phyloP scores from a whole-genome alignment of 2,888 invertebrate genomes.

The Eurois occulta region DNA sequence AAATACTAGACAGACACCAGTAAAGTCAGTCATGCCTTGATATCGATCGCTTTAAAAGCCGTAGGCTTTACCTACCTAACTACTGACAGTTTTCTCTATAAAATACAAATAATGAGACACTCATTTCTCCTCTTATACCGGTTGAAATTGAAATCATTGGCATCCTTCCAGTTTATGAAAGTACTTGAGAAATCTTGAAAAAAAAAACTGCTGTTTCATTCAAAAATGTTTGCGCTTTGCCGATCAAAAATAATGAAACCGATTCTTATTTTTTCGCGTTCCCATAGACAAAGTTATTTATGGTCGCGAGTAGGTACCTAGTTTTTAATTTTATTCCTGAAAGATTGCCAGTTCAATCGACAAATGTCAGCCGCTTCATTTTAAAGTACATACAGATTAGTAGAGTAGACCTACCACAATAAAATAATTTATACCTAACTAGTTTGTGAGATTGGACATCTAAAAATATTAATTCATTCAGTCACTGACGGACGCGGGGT shows the following conservation, averaged over 20 bases:
- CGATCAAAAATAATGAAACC: slow-evolving; percentile 8
- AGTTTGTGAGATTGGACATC: too few species aligned
- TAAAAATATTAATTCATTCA: neutral
- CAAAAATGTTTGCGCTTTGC: slow-evolving; percentile 9
- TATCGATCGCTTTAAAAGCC: slow-evolving; percentile 5
- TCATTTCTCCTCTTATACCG: slow-evolving; percentile 25
- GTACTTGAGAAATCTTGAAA: neutral
- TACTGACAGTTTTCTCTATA: slow-evolving; percentile 7
- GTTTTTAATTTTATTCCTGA: neutral
- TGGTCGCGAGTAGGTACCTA: neutral
- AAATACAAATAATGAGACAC: slow-evolving; percentile 38
- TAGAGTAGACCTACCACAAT: neutral
- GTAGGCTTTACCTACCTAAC: neutral
- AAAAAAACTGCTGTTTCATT: slow-evolving; percentile 9
- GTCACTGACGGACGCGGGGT: neutral
- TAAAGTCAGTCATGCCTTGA: neutral
- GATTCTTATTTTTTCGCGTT: neutral
- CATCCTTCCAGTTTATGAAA: slow-evolving; percentile 23
- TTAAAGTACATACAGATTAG: neutral
- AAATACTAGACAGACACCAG: neutral
- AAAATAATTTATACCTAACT: too few species aligned
- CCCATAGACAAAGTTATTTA: neutral
- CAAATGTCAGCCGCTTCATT: neutral
- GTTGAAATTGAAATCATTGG: slow-evolving; percentile 34
- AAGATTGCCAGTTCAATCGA: neutral